Evolutionary conservation across 1,140 invertebrate genomes (phyloP).

Genomic region (Harlomillsia oculata): DNA sequence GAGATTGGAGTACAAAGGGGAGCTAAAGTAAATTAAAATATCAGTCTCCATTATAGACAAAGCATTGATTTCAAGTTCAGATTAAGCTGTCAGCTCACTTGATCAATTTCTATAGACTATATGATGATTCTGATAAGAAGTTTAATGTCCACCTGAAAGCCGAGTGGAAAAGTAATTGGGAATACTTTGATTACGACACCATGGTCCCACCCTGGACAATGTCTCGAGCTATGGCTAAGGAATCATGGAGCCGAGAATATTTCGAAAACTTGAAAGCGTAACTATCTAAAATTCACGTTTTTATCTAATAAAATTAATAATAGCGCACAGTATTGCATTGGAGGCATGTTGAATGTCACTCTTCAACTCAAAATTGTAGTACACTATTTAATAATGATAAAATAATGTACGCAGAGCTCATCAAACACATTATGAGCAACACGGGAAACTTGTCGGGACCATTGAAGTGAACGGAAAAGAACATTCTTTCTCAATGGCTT

Average conservation of each 20-base stretch:
- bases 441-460: constrained; percentile 47
- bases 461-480: constrained; percentile 45
- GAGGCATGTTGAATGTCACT: too few relatives aligned
- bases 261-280: constrained; percentile 55
- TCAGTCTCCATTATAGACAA: too few relatives aligned
- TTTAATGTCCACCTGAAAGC: constrained; percentile 44
- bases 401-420: constrained; percentile 46
- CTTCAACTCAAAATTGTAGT: not conserved
- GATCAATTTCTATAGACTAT: not conserved
- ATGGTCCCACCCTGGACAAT: constrained; percentile 51
- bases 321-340: too few relatives aligned
- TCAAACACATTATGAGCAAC: constrained; percentile 64
- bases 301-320: constrained; percentile 14
- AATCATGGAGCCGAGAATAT: constrained; percentile 55
- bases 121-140: constrained; percentile 13
- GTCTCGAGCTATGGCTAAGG: constrained; percentile 52
- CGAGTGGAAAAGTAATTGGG: constrained; percentile 44
- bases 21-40: constrained; percentile 48
- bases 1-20: constrained; percentile 52
- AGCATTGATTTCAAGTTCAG: not conserved
- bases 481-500: constrained; percentile 44
- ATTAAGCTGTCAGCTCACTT: not conserved
- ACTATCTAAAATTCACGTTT: constrained; percentile 24
- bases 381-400: constrained; percentile 17
- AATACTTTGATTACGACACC: constrained; percentile 55